These are phyloP conservation scores for Eristalis arbustorum DNA, from an alignment of 2,888 invertebrate genomes.

Conservation along the genomic window DNA sequence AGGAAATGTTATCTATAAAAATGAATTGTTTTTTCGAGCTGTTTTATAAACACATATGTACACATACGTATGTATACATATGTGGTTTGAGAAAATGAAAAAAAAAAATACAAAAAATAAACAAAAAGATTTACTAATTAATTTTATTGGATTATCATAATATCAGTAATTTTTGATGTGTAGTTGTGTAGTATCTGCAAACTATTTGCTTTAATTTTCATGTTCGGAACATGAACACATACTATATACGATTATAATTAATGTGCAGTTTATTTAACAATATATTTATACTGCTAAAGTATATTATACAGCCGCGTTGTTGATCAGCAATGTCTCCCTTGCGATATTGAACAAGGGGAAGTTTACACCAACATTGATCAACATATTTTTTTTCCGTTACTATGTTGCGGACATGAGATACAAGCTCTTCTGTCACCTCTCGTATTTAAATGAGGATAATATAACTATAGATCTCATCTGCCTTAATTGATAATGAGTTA, in stretches of 20 bases:
- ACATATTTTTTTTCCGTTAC: constrained; percentile 1
- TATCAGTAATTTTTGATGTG: too few relatives aligned
- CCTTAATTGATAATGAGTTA: constrained; percentile 71
- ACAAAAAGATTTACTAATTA: too few relatives aligned
- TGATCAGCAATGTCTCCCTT: background rate
- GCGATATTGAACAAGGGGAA: background rate
- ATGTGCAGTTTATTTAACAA: background rate
- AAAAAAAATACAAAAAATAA: too few relatives aligned
- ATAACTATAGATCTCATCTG: constrained; percentile 67
- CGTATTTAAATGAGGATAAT: constrained; percentile 33
- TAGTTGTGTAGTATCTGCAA: too few relatives aligned
- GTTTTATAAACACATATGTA: background rate
- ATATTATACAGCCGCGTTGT: background rate
- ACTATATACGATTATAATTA: background rate
- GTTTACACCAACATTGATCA: constrained; percentile 4
- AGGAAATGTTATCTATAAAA: background rate
- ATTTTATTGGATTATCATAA: too few relatives aligned
- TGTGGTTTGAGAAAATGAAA: too few relatives aligned
- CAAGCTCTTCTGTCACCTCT: constrained; percentile 41
- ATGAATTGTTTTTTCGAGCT: background rate
- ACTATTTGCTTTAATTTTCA: background rate
- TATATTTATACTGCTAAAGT: background rate
- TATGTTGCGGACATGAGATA: constrained; percentile 36
- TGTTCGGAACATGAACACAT: background rate
- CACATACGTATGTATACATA: too few relatives aligned